These are phyloP conservation scores for Oncorhynchus gorbuscha DNA, from an alignment of 2,113 vertebrate species.

Conservation along the genomic window DNA sequence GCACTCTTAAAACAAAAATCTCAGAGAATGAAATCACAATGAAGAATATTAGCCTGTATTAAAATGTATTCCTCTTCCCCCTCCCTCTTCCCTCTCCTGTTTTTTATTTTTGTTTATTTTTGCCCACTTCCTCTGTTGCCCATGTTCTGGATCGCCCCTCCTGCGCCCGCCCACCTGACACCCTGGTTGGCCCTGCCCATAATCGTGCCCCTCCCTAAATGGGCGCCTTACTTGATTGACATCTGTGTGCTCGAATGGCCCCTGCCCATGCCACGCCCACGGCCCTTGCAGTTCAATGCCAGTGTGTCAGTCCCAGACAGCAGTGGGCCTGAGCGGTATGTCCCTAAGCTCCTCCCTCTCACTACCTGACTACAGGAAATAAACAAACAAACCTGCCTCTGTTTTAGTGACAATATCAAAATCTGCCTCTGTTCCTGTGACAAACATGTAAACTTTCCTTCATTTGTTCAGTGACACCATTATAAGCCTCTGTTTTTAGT, in stretches of 20 bases:
- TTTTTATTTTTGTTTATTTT: constrained; percentile 76
- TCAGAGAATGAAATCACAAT: constrained; percentile 82
- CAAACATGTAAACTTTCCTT: not conserved
- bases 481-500: constrained; percentile 82
- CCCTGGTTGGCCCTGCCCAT: constrained; percentile 99
- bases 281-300: constrained; percentile 99
- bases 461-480: not conserved
- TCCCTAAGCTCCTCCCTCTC: constrained; percentile 91
- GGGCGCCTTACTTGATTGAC: constrained; percentile 99
- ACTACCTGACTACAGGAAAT: constrained; percentile 93
- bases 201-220: constrained; percentile 98
- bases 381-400: constrained; percentile 35
- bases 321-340: constrained; percentile 99
- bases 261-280: constrained; percentile 99
- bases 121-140: constrained; percentile 84
- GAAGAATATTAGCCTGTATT: constrained; percentile 96
- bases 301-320: constrained; percentile 99
- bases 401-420: too few relatives aligned
- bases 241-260: constrained; percentile 97
- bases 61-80: constrained; percentile 98
- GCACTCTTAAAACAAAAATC: constrained; percentile 69
- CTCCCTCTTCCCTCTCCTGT: constrained; percentile 88
- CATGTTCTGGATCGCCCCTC: constrained; percentile 99
- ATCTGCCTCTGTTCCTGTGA: not conserved
- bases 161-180: constrained; percentile 99